phyloP scores from a whole-genome alignment of 2,113 vertebrate genomes.

The Chauna torquata region DNA sequence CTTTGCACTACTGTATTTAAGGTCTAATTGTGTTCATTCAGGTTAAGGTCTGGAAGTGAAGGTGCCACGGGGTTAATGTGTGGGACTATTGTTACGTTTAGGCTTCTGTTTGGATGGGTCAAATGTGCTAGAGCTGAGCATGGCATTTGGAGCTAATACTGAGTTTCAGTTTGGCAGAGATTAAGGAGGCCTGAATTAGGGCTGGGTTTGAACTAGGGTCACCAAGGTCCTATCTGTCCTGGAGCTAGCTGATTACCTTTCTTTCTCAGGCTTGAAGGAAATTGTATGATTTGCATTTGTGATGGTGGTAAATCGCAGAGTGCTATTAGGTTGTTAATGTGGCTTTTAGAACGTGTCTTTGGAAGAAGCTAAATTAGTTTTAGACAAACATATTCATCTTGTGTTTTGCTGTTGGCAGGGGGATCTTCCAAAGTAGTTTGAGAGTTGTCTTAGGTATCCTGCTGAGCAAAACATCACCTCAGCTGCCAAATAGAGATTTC shows the following conservation, averaged over 20 bases:
- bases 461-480: slow-evolving; percentile 63
- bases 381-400: slow-evolving; percentile 65
- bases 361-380: slow-evolving; percentile 47
- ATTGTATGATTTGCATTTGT: slow-evolving; percentile 24
- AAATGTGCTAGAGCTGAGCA: background rate
- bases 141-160: background rate
- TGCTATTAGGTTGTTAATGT: slow-evolving; percentile 20
- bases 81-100: background rate
- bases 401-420: slow-evolving; percentile 31
- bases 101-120: background rate
- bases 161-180: background rate
- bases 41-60: background rate
- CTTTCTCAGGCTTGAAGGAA: slow-evolving; percentile 31
- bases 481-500: slow-evolving; percentile 70
- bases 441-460: slow-evolving; percentile 31
- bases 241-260: slow-evolving; percentile 4
- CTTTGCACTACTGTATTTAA: background rate
- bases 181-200: background rate
- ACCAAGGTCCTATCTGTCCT: background rate
- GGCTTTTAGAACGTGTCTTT: background rate
- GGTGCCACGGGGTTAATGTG: background rate
- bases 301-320: background rate
- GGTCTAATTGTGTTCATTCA: background rate
- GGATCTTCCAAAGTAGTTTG: slow-evolving; percentile 44
- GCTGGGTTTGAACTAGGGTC: background rate